phyloP scores from a whole-genome alignment of 1,140 invertebrate genomes.

The Diuraphis noxia region DNA sequence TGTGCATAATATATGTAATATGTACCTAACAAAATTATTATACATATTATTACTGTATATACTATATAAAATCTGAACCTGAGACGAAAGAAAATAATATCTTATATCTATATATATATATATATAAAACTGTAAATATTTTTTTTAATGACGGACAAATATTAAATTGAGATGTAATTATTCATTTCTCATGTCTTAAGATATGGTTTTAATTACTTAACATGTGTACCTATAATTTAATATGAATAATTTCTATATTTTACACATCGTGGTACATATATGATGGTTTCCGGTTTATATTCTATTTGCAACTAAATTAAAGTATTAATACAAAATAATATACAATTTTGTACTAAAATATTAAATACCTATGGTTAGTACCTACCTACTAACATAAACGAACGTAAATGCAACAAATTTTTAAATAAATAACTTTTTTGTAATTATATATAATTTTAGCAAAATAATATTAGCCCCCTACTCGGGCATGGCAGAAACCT shows the following conservation, averaged over 20 bases:
- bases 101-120: neutral
- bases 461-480: too few relatives aligned
- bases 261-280: neutral
- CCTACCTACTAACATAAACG: neutral
- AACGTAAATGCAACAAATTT: neutral
- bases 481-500: too few relatives aligned
- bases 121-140: neutral
- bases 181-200: neutral
- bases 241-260: neutral
- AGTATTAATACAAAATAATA: slow-evolving; percentile 3
- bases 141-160: neutral
- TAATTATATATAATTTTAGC: neutral
- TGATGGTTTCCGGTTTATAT: neutral
- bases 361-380: neutral
- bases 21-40: neutral
- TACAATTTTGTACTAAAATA: too few relatives aligned
- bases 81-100: neutral
- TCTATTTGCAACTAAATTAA: neutral
- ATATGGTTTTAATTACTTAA: neutral
- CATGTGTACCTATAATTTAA: neutral
- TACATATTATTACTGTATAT: neutral
- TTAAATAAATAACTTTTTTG: neutral
- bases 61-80: neutral
- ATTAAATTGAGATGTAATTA: neutral
- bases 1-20: neutral